A percentile compares a stretch with the other conserved stretches of the same genome.
Evolutionary conservation across 2,113 vertebrate species (phyloP).

Genomic region (Microtus richardsoni): DNA sequence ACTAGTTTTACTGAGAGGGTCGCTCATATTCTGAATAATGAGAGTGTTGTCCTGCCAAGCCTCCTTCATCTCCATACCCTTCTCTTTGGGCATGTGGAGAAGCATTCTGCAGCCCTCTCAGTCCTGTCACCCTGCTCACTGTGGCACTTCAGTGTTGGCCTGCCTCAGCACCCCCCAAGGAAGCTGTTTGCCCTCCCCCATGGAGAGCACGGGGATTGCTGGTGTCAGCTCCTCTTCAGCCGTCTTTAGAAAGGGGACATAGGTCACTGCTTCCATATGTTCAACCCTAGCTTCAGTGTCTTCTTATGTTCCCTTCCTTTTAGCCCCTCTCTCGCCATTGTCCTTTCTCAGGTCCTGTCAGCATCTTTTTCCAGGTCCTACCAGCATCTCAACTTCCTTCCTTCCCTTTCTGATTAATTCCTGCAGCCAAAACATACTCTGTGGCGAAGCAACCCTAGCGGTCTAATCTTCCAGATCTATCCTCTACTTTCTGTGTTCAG

Average conservation of each 20-base stretch:
- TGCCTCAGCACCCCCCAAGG: too few relatives aligned
- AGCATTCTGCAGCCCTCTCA: neutral
- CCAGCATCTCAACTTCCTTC: neutral
- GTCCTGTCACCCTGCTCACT: fast-evolving
- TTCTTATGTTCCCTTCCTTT: neutral
- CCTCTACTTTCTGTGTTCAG: neutral
- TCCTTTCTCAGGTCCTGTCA: neutral
- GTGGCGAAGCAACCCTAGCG: neutral
- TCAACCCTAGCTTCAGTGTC: neutral
- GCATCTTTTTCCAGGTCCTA: neutral
- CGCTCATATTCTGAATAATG: neutral
- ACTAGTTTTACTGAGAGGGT: neutral
- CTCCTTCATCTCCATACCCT: neutral
- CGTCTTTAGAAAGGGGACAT: neutral
- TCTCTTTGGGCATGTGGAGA: neutral
- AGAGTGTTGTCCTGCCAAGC: too few relatives aligned
- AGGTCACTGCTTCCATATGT: neutral
- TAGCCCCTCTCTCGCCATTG: neutral
- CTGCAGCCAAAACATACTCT: neutral
- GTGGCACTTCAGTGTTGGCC: neutral
- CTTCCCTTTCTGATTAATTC: neutral
- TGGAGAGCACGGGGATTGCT: fast-evolving
- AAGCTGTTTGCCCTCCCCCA: neutral
- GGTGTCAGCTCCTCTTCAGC: neutral
- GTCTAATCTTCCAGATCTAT: neutral